Evolutionary conservation across 2,113 vertebrate genomes (phyloP), one percentile per base, ranked within the genome.

Genomic region (Leiothrix lutea): DNA sequence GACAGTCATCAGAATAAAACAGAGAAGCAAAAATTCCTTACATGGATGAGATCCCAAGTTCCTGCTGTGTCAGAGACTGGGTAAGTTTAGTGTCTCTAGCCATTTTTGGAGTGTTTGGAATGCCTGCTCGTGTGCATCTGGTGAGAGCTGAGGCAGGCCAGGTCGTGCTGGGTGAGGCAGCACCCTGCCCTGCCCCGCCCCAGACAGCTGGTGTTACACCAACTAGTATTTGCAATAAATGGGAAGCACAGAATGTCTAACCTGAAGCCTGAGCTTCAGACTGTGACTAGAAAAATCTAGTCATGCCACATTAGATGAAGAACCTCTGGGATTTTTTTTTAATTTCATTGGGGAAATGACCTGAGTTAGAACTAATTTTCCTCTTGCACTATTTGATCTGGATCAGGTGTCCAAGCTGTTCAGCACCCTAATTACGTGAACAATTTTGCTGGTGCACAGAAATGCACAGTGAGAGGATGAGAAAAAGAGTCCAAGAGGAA

Each of bases 71-170:
- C 31, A 51, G 44, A 26, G 9, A 26, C 21, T 22, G 17, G 21
- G 25, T 36, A 58, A 51, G 6, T 67, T 67, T 50, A 35, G 17
- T 31, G 21, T 25, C 31, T 50, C 25, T 36, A 51, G 26, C 11
- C 14, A 12, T 44, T 67, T 66, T 22, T 67, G 14, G 17, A 33
- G 4, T 44, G 17, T 48, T 77, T 67, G 62, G 17, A 51, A 35
- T 60, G 22, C 25, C 31, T 31, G 21, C 17, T 44, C 0, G 0
- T 51, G 17, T 58, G 25, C 23, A 2, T 29, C 9, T 44, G 36
- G 31, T 67, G 61, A 31, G 51, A 57, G 16, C 24, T 31, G 35
- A 11, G 44, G 21, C 20, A 40, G 35, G 19, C 24, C 5, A 12
- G 29, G 35, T 26, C 6, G 1, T 35, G 24, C 42, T 75, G 70